Evolutionary conservation across 1,140 invertebrate genomes (phyloP).

Genomic region (Leptinotarsa texana): DNA sequence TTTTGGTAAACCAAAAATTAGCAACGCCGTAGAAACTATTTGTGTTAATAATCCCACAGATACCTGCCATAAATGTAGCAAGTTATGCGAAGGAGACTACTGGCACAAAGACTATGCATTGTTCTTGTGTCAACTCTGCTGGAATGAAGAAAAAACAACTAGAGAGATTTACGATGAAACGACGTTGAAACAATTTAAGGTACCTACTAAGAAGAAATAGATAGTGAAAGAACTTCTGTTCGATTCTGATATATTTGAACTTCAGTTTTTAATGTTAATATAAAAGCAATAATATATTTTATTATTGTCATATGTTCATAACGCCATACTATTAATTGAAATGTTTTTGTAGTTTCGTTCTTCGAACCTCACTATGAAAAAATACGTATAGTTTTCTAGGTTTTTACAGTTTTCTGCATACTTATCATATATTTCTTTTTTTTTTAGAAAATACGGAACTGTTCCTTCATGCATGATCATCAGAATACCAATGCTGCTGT

Average conservation of each 20-base stretch:
- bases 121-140: conserved; percentile 46
- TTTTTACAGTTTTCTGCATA: too few species aligned
- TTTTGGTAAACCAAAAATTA: conserved; percentile 39
- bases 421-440: background rate
- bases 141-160: conserved; percentile 38
- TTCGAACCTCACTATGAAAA: too few species aligned
- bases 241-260: too few species aligned
- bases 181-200: conserved; percentile 43
- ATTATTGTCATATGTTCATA: too few species aligned
- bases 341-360: too few species aligned
- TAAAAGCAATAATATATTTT: too few species aligned
- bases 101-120: conserved; percentile 43
- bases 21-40: conserved; percentile 40
- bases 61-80: conserved; percentile 42
- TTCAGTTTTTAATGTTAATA: too few species aligned
- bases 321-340: too few species aligned
- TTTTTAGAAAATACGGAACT: conserved; percentile 50
- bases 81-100: conserved; percentile 44
- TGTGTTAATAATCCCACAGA: conserved; percentile 43
- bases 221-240: too few species aligned
- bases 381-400: too few species aligned
- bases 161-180: conserved; percentile 38
- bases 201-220: background rate
- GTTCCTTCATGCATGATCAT: conserved; percentile 47
- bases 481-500: conserved; percentile 45